phyloP scores from a whole-genome alignment of 2,113 vertebrate species.

The Beaufortia kweichowensis region DNA sequence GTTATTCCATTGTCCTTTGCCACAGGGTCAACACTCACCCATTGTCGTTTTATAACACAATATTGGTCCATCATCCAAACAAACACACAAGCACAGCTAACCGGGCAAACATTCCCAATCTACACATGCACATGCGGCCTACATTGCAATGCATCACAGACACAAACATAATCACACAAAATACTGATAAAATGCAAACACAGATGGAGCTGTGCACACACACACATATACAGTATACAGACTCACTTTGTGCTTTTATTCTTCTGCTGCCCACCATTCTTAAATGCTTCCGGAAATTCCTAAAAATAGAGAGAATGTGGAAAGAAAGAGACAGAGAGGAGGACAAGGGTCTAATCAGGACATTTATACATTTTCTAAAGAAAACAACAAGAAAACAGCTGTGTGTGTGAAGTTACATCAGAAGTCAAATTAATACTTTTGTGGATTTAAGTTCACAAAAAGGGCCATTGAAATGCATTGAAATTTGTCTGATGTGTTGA shows the following conservation, averaged over 20 bases:
- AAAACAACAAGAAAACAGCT: slow-evolving; percentile 18
- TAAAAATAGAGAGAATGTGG: slow-evolving; percentile 53
- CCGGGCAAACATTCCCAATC: slow-evolving; percentile 25
- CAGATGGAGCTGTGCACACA: slow-evolving; percentile 15
- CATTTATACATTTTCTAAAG: background rate
- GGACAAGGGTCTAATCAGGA: slow-evolving; percentile 31
- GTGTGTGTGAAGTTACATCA: background rate
- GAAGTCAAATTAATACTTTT: background rate
- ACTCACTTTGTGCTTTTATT: slow-evolving; percentile 99
- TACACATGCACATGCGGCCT: slow-evolving; percentile 24
- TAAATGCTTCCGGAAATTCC: slow-evolving; percentile 99
- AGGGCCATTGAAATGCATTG: too few relatives aligned
- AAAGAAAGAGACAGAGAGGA: background rate
- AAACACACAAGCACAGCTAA: background rate
- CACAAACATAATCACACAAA: slow-evolving; percentile 22
- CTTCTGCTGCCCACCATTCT: slow-evolving; percentile 98
- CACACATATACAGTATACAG: slow-evolving; percentile 23
- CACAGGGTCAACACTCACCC: background rate
- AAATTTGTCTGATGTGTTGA: too few relatives aligned
- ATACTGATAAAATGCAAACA: slow-evolving; percentile 12
- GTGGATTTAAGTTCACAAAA: too few relatives aligned
- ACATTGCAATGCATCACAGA: background rate
- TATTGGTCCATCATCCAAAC: background rate
- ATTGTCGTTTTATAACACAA: background rate
- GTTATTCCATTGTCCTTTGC: slow-evolving; percentile 10